Evolutionary conservation across 2,797 vertebrate species (phyloP), one percentile per base, ranked within the genome.

Genomic region (Poeciliopsis infans): DNA sequence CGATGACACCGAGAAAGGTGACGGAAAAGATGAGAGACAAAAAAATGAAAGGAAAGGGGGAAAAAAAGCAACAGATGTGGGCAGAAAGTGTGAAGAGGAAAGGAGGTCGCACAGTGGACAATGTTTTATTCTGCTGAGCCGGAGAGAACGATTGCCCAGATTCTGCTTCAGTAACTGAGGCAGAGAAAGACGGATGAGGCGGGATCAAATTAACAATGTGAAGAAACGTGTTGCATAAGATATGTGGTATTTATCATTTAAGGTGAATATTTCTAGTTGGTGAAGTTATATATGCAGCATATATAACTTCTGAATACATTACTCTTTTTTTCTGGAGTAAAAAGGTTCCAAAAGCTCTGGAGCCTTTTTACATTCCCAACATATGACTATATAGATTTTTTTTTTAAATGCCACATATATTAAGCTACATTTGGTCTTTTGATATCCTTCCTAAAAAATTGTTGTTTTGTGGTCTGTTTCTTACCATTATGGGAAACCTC

Each of bases 31-130:
- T 55, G 31, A 39, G 16, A 59, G n/a, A 45, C 51, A 79, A 68
- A 79, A 74, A 74, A 70, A 13, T 47, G 76, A 23, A 70, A 74
- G 47, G 71, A 28, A 72, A 43, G 57, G 49, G 31, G 31, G 0
- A 1, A 6, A 18, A 28, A 74, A 45, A 72, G 51, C 3, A 5
- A 57, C 43, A 15, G 33, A 33, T 71, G 61, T n/a, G 13, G 78
- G 73, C 51, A 78, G 79, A 13, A 10, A 84, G 75, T 80, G 88
- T 80, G 82, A 83, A 51, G 80, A 79, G 72, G 77, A 89, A 93
- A 92, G 64, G 78, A 93, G 88, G 91, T 89, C 90, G 92, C 76
- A 86, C 81, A 72, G 86, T 53, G 83, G 85, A 84, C 83, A 55
- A 86, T 80, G 76, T 87, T 92, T 89, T 73, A 82, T 86, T 78